Conservation (phyloP, 35 echinoderm and acorn worm species). For the Apostichopus californicus region DNA sequence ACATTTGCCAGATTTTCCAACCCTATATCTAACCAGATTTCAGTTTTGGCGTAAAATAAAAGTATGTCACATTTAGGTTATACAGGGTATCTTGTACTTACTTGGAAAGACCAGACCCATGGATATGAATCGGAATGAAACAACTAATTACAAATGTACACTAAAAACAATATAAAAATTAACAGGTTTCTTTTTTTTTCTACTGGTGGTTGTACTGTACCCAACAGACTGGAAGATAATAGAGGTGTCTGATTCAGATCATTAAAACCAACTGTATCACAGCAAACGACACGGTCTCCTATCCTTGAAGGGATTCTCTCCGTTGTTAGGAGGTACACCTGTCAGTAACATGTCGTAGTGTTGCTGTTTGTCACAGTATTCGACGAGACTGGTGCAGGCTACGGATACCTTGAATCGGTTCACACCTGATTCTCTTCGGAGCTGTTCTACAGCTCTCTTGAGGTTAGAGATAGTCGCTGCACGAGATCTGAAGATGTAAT, state of each 20-base stretch:
- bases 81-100: too few species aligned
- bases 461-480: conserved; percentile 57
- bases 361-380: conserved; percentile 88
- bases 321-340: conserved; percentile 74
- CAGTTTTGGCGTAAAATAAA: too few species aligned
- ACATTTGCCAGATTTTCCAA: too few species aligned
- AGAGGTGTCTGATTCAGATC: neutral
- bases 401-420: conserved; percentile 80
- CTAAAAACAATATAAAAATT: neutral
- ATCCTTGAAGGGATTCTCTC: conserved; percentile 89
- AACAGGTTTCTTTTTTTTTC: neutral
- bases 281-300: conserved; percentile 80
- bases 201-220: neutral
- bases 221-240: neutral
- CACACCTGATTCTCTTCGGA: conserved; percentile 72
- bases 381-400: conserved; percentile 68
- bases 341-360: conserved; percentile 89
- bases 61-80: too few species aligned
- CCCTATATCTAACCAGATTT: too few species aligned
- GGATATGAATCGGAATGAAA: too few species aligned
- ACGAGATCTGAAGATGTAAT: conserved; percentile 1
- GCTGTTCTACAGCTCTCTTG: conserved; percentile 83
- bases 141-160: neutral
- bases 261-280: neutral
- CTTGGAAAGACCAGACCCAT: too few species aligned